phyloP scores from a whole-genome alignment of 2,113 vertebrate species.

The Azemiops feae region DNA sequence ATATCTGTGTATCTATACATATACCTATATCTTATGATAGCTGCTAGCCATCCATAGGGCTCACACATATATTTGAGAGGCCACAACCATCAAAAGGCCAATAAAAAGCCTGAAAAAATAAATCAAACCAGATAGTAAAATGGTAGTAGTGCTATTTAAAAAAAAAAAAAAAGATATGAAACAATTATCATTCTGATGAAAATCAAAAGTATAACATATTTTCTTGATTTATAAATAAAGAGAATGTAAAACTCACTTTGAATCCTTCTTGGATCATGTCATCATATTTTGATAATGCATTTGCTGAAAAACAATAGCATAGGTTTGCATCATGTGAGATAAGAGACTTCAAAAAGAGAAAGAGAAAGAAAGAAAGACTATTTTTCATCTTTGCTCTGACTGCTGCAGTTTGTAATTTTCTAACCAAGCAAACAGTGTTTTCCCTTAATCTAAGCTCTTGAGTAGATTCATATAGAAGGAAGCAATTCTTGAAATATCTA shows the following conservation, averaged over 20 bases:
- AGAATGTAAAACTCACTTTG: too few species aligned
- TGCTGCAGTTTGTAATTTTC: background rate
- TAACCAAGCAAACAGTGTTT: background rate
- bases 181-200: background rate
- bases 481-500: background rate
- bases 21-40: background rate
- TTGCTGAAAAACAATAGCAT: background rate
- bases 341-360: background rate
- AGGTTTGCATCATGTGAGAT: background rate
- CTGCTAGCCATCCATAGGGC: background rate
- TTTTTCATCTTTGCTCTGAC: background rate
- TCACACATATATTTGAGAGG: background rate
- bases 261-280: background rate
- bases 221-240: background rate
- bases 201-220: background rate
- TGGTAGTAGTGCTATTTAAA: background rate
- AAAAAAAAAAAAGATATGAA: background rate
- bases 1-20: background rate
- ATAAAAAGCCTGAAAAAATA: background rate
- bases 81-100: background rate
- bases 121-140: background rate
- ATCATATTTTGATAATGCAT: background rate
- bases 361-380: background rate
- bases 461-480: background rate
- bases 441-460: background rate